Conservation (phyloP, 2,113 vertebrate genomes). For the Lichenostomus cassidix region DNA sequence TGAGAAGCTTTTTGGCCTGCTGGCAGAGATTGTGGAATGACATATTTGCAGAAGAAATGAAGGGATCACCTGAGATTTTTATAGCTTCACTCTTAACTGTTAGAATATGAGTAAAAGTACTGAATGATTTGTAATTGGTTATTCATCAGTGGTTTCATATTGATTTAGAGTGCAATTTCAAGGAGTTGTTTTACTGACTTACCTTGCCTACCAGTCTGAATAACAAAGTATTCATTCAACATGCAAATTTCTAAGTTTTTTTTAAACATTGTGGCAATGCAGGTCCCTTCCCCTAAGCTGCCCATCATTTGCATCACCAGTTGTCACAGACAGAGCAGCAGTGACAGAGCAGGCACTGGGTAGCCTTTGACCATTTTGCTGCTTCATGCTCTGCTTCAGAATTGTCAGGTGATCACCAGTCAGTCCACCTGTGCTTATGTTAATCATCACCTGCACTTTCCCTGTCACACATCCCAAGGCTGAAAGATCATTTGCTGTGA, state of each 20-base stretch:
- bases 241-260: not conserved
- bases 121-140: slow-evolving; percentile 23
- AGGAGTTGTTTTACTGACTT: slow-evolving; percentile 13
- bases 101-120: not conserved
- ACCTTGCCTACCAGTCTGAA: not conserved
- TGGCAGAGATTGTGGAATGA: slow-evolving; percentile 6
- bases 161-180: not conserved
- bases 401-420: not conserved
- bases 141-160: not conserved
- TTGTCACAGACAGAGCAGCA: not conserved
- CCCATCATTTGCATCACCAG: not conserved
- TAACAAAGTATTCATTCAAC: slow-evolving; percentile 6
- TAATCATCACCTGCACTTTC: not conserved
- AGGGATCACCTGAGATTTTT: slow-evolving; percentile 1
- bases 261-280: not conserved
- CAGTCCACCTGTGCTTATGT: not conserved
- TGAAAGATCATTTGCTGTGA: not conserved
- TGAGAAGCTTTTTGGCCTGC: not conserved
- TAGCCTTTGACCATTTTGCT: not conserved
- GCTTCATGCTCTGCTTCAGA: not conserved
- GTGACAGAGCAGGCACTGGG: not conserved
- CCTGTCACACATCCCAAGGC: not conserved
- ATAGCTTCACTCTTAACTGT: not conserved
- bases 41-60: slow-evolving; percentile 19
- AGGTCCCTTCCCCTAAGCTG: not conserved